Evolutionary conservation across 2,797 vertebrate genomes (phyloP), one percentile per base, ranked within the genome.

Genomic region (Gymnothorax reevesii): DNA sequence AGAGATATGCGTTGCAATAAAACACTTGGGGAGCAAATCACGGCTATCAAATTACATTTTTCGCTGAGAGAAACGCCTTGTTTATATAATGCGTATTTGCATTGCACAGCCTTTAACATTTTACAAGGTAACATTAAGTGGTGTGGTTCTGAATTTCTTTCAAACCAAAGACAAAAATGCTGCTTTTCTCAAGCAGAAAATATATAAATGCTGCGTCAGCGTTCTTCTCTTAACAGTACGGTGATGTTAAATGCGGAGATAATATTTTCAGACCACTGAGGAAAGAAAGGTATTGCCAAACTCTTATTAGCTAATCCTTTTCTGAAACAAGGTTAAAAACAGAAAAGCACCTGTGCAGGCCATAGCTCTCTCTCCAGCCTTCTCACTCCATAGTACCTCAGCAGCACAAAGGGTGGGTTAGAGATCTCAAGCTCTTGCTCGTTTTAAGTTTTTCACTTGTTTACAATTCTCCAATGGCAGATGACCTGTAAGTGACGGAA

Each of bases 1-100:
- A 93, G 91, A 90, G 93, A 91, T 92, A 91, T 94, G 94, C 94
- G 95, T 95, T 93, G 94, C 93, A 94, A 95, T 95, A 95, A 95
- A 96, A 95, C 94, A 95, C 90, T 88, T 2, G 4, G 55, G 77
- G 60, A 22, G 66, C n/a, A 20, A 59, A 60, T 80, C 77, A 17
- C 52, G 55, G 27, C 77, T 54, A 42, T 80, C 52, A 80, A 80
- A 80, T 80, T 80, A 55, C 77, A n/a, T 55, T 9, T 80, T 80
- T 52, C 9, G 52, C 9, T 8, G 77, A 55, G 52, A 77, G 33
- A 52, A 77, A 77, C 52, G 20, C 73, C 27, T 52, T 52, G 49
- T 80, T 80, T 80, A 52, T 52, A 49, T 77, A 77, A 80, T 80
- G 52, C 17, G 55, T 49, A 13, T 54, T 54, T 55, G 27, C 77